Base-by-base conservation (phyloP, 1,140 invertebrate species). In the Stegodyphus mimosarum region DNA sequence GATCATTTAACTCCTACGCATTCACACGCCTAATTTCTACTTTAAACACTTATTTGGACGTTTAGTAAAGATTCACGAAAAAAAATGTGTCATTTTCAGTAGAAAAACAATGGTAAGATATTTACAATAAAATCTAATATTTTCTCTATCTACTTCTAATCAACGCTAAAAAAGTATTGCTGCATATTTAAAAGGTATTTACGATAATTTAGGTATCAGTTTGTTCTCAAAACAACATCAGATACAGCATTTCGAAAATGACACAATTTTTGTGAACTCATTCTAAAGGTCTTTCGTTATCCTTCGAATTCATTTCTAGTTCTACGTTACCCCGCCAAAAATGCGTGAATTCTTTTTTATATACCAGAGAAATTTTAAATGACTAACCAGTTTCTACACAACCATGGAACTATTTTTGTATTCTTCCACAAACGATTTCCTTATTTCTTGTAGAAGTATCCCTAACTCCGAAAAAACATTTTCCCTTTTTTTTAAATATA, bases 351-450 rank as follows among this genome's bases (percentile, higher is more conserved):
- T 79, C 33, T 50, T 81, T 51, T 18, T n/a, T 69, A 64, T 53
- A 79, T 79, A 81, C 72, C 70, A 81, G 64, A 81, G 69, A 81
- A 81, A 72, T 81, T 81, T 69, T n/a, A 81, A 72, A 81, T 81
- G 13, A 11, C 80, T 75, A 76, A 69, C 52, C 73, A 53, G 81
- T 33, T 67, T 76, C 73, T 75, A 83, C 71, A 83, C 80, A 83
- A 67, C 63, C 71, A 83, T 83, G 60, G 15, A 74, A 66, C 60
- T 74, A 66, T 67, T n/a, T 67, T 74, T 18, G 7, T 67, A 15
- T 67, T 18, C 64, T 67, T 64, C 52, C 52, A 74, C 49, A 74
- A 60, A 73, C 79, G 69, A 73, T 83, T 73, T 33, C 67, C 18
- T 71, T 83, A 83, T 83, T 73, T 53, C 50, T 74, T 49, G 50